These are phyloP conservation scores for Helicoverpa armigera DNA, from an alignment of 1,140 invertebrate genomes.

Conservation along the genomic window DNA sequence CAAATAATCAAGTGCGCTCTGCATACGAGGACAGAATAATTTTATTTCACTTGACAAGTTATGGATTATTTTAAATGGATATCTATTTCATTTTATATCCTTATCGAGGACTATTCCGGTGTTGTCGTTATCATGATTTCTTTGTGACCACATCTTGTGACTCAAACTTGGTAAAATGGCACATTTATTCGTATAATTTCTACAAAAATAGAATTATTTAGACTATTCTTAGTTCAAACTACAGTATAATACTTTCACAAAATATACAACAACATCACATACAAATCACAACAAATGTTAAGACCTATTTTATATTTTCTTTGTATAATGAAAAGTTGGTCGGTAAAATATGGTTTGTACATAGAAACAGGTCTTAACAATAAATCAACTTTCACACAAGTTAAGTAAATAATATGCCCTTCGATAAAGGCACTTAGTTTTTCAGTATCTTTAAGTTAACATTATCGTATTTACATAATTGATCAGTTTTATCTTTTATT, in stretches of 20 bases:
- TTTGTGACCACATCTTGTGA: constrained; percentile 21
- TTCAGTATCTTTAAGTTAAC: constrained; percentile 37
- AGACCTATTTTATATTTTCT: neutral
- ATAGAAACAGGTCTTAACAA: constrained; percentile 12
- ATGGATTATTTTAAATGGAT: no score
- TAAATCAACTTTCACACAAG: neutral
- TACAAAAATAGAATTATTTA: constrained; percentile 36
- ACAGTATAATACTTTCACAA: constrained; percentile 48
- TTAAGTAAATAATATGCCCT: constrained; percentile 42
- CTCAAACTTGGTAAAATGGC: constrained; percentile 34
- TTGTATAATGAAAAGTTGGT: neutral
- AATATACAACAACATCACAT: constrained; percentile 48
- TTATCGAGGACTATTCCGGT: no score
- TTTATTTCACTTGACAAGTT: no score
- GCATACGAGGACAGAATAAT: neutral
- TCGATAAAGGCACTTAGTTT: constrained; percentile 22
- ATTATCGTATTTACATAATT: neutral
- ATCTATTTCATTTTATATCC: no score
- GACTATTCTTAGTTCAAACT: constrained; percentile 11
- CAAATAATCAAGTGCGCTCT: neutral
- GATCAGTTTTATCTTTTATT: no score
- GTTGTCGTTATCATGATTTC: constrained; percentile 6
- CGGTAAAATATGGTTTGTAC: neutral
- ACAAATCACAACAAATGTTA: neutral
- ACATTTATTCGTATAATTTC: constrained; percentile 30